phyloP scores from a whole-genome alignment of 2,113 vertebrate species.

The Corapipo altera region DNA sequence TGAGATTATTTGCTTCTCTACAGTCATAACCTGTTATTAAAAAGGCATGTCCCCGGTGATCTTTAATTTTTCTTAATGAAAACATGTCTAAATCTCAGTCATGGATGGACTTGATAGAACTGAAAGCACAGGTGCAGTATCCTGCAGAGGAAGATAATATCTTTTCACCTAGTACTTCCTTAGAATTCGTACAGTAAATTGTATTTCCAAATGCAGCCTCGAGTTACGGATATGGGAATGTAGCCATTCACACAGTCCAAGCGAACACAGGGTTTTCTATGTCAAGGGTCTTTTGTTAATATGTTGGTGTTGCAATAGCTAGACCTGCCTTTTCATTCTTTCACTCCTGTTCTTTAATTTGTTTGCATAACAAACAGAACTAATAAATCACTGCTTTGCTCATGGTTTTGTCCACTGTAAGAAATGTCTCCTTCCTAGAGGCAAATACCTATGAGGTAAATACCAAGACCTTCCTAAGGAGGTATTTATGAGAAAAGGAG shows the following conservation, averaged over 20 bases:
- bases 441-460: not conserved
- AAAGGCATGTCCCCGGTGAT: not conserved
- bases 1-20: not conserved
- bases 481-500: not conserved
- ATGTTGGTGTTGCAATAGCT: conserved; percentile 9
- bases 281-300: not conserved
- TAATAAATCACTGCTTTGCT: not conserved
- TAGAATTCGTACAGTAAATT: not conserved
- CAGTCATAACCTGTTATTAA: not conserved
- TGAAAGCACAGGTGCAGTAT: not conserved
- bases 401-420: not conserved
- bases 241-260: not conserved
- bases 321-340: conserved; percentile 24
- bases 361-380: not conserved
- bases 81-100: not conserved
- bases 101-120: not conserved
- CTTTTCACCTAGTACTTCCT: not conserved
- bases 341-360: not conserved
- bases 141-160: not conserved
- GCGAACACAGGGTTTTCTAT: not conserved
- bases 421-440: not conserved
- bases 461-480: not conserved
- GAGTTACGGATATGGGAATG: not conserved
- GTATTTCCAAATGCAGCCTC: not conserved
- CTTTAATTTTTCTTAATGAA: not conserved